These are phyloP conservation scores for Drosophila leontia DNA, from an alignment of 1,140 invertebrate genomes.

Conservation along the genomic window DNA sequence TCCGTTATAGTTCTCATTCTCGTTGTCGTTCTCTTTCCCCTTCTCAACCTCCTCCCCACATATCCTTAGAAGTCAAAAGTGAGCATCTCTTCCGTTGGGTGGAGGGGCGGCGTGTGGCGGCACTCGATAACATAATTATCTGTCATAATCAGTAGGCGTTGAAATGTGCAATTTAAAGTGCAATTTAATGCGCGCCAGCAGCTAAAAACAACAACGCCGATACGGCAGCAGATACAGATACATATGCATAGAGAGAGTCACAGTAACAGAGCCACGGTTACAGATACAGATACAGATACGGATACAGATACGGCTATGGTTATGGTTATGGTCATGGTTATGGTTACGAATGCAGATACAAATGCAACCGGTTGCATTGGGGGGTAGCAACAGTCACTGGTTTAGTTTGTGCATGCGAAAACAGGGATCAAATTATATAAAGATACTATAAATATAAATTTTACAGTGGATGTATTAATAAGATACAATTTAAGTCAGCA, in stretches of 20 bases:
- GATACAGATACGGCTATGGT: constrained; percentile 1
- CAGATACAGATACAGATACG: constrained; percentile 37
- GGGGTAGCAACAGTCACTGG: not conserved
- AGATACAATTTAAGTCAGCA: not conserved
- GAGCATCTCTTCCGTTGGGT: not conserved
- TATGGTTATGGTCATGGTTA: constrained; percentile 21
- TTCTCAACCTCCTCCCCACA: not conserved
- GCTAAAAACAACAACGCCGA: constrained; percentile 53
- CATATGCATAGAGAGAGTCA: constrained; percentile 8
- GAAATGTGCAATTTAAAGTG: constrained; percentile 84
- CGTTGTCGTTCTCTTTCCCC: not conserved
- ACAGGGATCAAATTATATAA: not conserved
- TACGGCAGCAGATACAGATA: constrained; percentile 17
- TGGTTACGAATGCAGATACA: constrained; percentile 30
- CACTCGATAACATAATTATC: constrained; percentile 82
- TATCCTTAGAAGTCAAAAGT: constrained; percentile 3
- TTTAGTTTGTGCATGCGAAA: not conserved
- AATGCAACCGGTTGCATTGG: constrained; percentile 39
- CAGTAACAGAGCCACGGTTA: constrained; percentile 16
- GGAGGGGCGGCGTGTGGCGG: constrained; percentile 57
- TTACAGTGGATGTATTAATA: not conserved
- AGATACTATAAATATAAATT: not conserved
- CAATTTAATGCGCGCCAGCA: constrained; percentile 80
- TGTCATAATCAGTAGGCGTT: constrained; percentile 84
- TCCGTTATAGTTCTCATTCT: not conserved